Percentiles rank a stretch among this genome's conserved stretches.
phyloP scores from a whole-genome alignment of 2,888 invertebrate genomes.

The Blomia tropicalis region DNA sequence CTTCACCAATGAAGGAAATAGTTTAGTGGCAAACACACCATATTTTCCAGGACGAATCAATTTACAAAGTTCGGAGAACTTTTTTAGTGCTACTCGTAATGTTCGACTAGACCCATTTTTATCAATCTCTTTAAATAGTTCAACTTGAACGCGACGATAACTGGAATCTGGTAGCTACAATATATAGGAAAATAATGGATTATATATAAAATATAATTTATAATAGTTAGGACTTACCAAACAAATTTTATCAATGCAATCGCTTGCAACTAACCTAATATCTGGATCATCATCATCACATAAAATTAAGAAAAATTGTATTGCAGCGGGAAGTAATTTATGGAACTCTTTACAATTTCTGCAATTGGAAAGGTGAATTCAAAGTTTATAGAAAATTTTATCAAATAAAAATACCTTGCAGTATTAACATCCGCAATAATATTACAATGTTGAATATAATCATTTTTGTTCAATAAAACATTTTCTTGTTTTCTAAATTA shows the following conservation, averaged over 20 bases:
- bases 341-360: constrained; percentile 37
- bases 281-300: constrained; percentile 63
- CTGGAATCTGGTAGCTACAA: constrained; percentile 49
- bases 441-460: constrained; percentile 55
- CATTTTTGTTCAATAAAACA: constrained; percentile 40
- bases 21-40: constrained; percentile 54
- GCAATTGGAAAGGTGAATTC: too few relatives aligned
- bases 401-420: constrained; percentile 42
- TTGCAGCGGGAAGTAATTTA: constrained; percentile 50
- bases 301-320: constrained; percentile 51
- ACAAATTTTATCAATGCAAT: constrained; percentile 54
- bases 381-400: too few relatives aligned
- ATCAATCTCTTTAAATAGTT: constrained; percentile 64
- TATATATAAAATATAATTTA: not conserved
- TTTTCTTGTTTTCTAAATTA: constrained; percentile 31
- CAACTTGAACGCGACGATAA: constrained; percentile 56
- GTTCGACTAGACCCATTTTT: constrained; percentile 55
- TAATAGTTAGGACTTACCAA: constrained; percentile 43
- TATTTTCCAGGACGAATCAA: constrained; percentile 58
- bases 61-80: constrained; percentile 58
- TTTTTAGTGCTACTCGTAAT: constrained; percentile 55
- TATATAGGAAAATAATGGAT: constrained; percentile 6
- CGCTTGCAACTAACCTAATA: constrained; percentile 61
- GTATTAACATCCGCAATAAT: constrained; percentile 55
- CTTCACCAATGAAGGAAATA: constrained; percentile 54